Evolutionary conservation across 1,140 invertebrate genomes (phyloP).

Genomic region (Temnothorax nylanderi): DNA sequence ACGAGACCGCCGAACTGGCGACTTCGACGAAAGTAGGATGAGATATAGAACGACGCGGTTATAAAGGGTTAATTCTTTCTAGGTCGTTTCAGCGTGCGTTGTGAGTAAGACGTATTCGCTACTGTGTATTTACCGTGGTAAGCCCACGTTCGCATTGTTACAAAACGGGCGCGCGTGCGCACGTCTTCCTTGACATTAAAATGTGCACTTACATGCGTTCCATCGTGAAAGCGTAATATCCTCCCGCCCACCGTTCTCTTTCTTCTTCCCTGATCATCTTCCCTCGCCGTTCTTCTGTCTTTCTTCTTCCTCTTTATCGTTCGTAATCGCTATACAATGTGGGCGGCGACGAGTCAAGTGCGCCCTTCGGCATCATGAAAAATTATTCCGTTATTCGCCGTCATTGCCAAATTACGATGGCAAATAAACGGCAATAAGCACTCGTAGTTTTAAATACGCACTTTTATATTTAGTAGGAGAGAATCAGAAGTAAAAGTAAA

Average conservation of each 20-base stretch:
- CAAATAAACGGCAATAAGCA: background rate
- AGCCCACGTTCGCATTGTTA: constrained; percentile 71
- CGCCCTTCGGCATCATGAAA: constrained; percentile 18
- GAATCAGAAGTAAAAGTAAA: background rate
- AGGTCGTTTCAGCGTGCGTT: constrained; percentile 24
- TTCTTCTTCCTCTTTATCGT: constrained; percentile 16
- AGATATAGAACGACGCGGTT: background rate
- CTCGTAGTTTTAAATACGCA: background rate
- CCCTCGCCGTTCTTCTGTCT: background rate
- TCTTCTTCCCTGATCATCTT: constrained; percentile 43
- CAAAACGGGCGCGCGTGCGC: constrained; percentile 64
- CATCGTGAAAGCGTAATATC: constrained; percentile 72
- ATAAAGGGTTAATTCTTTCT: constrained; percentile 60
- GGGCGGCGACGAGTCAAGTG: constrained; percentile 3
- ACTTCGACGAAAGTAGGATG: background rate
- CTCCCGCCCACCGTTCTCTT: constrained; percentile 60
- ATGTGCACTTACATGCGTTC: constrained; percentile 64
- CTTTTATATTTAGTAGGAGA: background rate
- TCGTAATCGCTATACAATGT: background rate
- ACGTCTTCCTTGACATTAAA: constrained; percentile 74
- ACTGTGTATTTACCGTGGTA: constrained; percentile 25
- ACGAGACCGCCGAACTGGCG: background rate
- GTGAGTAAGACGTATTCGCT: constrained; percentile 43
- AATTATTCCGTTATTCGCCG: background rate
- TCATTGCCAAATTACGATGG: background rate